Evolutionary conservation across 2,113 vertebrate species (phyloP).

Genomic region (Lynx canadensis): DNA sequence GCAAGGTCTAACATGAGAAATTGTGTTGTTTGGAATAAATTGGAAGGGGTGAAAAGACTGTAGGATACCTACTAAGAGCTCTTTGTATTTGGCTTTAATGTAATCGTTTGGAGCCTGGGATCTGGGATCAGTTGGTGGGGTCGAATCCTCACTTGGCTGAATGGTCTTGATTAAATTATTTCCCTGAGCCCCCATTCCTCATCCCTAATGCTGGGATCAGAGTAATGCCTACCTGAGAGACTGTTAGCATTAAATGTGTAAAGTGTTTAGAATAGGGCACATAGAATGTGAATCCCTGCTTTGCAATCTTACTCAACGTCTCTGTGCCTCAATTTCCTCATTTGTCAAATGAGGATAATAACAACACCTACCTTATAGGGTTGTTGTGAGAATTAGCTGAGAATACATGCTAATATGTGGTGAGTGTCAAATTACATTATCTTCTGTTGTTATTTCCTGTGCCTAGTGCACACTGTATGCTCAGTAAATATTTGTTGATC

Average conservation of each 20-base stretch:
- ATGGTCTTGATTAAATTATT: background rate
- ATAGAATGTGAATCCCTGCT: background rate
- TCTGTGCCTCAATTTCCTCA: background rate
- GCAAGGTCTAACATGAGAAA: background rate
- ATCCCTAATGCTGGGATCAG: background rate
- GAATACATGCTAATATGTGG: background rate
- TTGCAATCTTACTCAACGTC: background rate
- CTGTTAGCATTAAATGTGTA: background rate
- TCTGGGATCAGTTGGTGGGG: background rate
- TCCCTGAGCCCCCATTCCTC: background rate
- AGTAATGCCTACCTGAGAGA: background rate
- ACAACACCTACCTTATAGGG: background rate
- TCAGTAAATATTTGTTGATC: background rate
- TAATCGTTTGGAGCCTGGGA: background rate
- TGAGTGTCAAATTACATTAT: background rate
- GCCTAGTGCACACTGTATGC: background rate
- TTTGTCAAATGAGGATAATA: background rate
- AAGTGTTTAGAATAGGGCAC: background rate
- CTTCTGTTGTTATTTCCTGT: background rate
- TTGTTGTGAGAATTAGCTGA: slow-evolving; percentile 16
- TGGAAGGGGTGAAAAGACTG: background rate
- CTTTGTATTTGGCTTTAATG: background rate
- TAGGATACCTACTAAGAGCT: background rate
- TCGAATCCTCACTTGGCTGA: background rate
- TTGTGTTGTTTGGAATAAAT: background rate